Evolutionary conservation across 2,113 vertebrate genomes (phyloP), one percentile per base, ranked within the genome.

Genomic region (Zapus hudsonius): DNA sequence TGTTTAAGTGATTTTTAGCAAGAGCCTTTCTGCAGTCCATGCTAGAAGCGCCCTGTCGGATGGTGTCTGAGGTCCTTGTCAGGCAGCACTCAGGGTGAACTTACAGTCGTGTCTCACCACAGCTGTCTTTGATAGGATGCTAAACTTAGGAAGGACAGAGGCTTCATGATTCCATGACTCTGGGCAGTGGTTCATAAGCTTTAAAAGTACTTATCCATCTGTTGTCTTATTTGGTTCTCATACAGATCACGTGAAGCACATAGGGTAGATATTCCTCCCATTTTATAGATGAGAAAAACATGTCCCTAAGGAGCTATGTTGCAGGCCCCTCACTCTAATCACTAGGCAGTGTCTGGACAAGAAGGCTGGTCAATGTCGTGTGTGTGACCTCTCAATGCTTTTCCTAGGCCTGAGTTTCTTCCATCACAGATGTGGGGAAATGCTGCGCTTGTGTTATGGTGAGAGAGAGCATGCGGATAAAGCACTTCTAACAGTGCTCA

Each of bases 1-100:
- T 73, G 40, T 79, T 90, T n/a, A 70, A 91, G 38, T 79, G 59
- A 78, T 75, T 87, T 84, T 94, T 27, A 74, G 94, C 72, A 95
- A 81, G 36, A 13, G 5, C 88, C 55, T 52, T n/a, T 89, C 40
- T 36, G 23, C 55, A 13, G 29, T 25, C 31, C 47, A 17, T 76
- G 33, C 17, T 11, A 42, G 52, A 33, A 57, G 33, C 31, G 76
- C 22, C 82, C 12, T 11, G 27, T 17, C 20, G 27, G 55, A 40
- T 9, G 72, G 36, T 11, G 19, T 82, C n/a, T 44, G 25, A 9
- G 40, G 36, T 73, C 47, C 47, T 89, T 55, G 29, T 73, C 80
- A 23, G 12, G 19, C 12, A 44, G 63, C 40, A n/a, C 31, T 63
- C 36, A 70, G 15, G 33, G 33, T 25, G 44, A 57, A 72, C 70